Conservation (phyloP, 2,888 invertebrate species). For the Achlya flavicornis region DNA sequence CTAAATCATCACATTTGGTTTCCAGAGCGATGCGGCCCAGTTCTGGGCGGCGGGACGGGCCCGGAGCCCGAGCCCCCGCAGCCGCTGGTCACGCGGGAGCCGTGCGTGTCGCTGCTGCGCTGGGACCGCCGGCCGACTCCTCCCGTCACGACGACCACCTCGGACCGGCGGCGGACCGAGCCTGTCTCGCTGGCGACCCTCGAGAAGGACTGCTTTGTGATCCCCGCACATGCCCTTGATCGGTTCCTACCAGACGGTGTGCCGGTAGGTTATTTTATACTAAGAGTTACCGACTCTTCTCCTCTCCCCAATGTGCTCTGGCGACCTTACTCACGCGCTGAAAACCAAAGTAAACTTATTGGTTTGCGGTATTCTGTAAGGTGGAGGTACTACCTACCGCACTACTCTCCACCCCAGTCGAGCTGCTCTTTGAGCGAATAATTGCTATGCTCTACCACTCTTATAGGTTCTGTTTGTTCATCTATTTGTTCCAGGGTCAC, state of each 20-base stretch:
- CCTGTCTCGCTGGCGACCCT: slow-evolving; percentile 91
- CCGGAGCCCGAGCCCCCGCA: slow-evolving; percentile 88
- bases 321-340: no score
- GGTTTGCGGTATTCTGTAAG: no score
- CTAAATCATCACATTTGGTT: not conserved
- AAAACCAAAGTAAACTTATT: no score
- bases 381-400: no score
- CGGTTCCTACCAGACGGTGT: slow-evolving; percentile 95
- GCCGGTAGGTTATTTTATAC: slow-evolving; percentile 81
- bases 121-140: slow-evolving; percentile 76
- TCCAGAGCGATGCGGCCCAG: slow-evolving; percentile 89
- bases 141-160: slow-evolving; percentile 67
- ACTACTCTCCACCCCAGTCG: no score
- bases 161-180: slow-evolving; percentile 80
- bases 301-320: no score
- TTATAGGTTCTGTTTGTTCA: no score
- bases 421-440: no score
- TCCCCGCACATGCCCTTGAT: slow-evolving; percentile 94
- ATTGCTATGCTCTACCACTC: no score
- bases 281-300: no score
- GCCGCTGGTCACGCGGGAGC: slow-evolving; percentile 87
- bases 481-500: no score
- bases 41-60: slow-evolving; percentile 84
- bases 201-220: slow-evolving; percentile 96
- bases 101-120: slow-evolving; percentile 84